A percentile compares a stretch with the other conserved stretches of the same genome.
These are phyloP conservation scores for Dendrocincla tyrannina DNA, from an alignment of 2,797 vertebrate species.

Conservation along the genomic window DNA sequence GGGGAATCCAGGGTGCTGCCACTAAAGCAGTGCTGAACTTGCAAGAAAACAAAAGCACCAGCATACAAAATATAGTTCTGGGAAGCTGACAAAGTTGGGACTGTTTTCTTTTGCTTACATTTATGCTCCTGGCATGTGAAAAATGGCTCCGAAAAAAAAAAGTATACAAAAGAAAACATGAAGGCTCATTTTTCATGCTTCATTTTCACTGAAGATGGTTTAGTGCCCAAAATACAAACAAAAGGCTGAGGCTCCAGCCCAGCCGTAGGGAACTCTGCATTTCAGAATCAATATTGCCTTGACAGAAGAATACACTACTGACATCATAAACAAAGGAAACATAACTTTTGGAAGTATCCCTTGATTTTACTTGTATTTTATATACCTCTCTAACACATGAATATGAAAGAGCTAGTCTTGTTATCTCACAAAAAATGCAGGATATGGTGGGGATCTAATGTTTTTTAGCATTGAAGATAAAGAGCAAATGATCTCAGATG, in stretches of 20 bases:
- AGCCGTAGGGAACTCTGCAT: neutral
- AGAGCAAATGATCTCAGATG: neutral
- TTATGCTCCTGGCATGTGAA: conserved; percentile 27
- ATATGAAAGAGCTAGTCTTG: neutral
- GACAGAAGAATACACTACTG: neutral
- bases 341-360: neutral
- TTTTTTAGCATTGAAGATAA: neutral
- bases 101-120: conserved; percentile 12
- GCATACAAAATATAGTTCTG: neutral
- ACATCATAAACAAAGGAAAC: neutral
- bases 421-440: neutral
- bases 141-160: neutral
- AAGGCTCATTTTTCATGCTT: conserved; percentile 9
- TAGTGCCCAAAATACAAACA: neutral
- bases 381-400: neutral
- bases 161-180: neutral
- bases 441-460: neutral
- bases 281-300: neutral
- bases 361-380: neutral
- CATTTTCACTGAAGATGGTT: neutral
- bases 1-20: conserved; percentile 35
- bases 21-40: conserved; percentile 25
- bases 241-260: neutral
- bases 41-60: conserved; percentile 20
- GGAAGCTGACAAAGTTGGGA: neutral